These are phyloP conservation scores for Didymodactylos carnosus DNA, from an alignment of 2,888 invertebrate genomes.

Conservation along the genomic window DNA sequence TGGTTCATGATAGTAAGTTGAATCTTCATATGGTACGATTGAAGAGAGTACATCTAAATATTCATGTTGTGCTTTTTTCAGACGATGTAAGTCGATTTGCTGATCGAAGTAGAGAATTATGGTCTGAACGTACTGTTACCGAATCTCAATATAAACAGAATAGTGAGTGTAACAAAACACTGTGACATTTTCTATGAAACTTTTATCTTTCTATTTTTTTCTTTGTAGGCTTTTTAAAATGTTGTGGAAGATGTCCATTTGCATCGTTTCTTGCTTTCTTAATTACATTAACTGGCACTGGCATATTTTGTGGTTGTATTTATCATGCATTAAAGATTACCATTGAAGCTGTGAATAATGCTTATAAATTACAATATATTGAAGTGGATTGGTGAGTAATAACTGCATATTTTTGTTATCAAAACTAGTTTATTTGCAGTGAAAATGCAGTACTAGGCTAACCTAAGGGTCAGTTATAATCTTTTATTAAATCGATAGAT, in stretches of 20 bases:
- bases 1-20: neutral
- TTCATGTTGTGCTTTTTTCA: neutral
- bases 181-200: neutral
- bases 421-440: too few species aligned
- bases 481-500: too few species aligned
- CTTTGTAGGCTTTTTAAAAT: neutral
- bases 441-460: too few species aligned
- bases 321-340: neutral
- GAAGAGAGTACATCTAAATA: neutral
- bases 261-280: conserved; percentile 12
- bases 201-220: neutral
- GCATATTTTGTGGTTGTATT: conserved; percentile 10
- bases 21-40: too few species aligned
- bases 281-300: conserved; percentile 7
- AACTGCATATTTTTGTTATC: too few species aligned
- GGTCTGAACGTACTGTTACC: neutral
- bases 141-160: neutral
- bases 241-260: conserved; percentile 10
- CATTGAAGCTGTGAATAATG: neutral
- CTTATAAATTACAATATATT: conserved; percentile 5
- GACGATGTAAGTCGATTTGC: conserved; percentile 11
- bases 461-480: too few species aligned
- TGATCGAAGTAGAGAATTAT: conserved; percentile 11
- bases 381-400: conserved; percentile 2
- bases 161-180: neutral